Percentiles rank a stretch among this genome's conserved stretches.
These are phyloP conservation scores for Cerastis leucographa DNA, from an alignment of 2,888 invertebrate genomes.

Conservation along the genomic window DNA sequence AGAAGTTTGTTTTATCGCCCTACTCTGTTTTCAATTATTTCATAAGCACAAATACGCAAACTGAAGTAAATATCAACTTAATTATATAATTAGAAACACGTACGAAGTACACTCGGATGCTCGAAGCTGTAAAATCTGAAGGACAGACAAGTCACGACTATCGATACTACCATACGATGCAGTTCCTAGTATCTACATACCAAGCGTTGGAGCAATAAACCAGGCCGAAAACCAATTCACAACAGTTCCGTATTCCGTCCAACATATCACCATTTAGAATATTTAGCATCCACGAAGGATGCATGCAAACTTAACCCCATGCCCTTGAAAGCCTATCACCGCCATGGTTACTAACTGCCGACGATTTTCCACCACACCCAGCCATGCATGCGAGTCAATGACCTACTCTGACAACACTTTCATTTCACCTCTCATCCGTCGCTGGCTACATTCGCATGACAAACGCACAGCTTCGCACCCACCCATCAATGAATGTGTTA, in stretches of 20 bases:
- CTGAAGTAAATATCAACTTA: no score
- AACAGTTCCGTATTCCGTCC: constrained; percentile 22
- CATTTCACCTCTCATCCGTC: constrained; percentile 61
- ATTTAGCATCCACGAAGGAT: constrained; percentile 38
- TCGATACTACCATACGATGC: background rate
- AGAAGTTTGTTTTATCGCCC: no score
- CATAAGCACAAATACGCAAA: background rate
- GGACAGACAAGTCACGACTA: constrained; percentile 6
- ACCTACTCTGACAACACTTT: constrained; percentile 73
- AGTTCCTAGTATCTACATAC: background rate
- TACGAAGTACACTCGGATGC: no score
- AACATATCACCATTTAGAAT: constrained; percentile 39
- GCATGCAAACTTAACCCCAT: constrained; percentile 57
- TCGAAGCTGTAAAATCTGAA: background rate
- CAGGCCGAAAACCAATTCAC: constrained; percentile 20
- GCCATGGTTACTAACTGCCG: constrained; percentile 61
- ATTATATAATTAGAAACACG: no score
- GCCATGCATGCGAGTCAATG: constrained; percentile 75
- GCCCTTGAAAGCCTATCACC: constrained; percentile 66
- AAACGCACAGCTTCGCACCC: background rate
- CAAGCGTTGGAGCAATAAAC: constrained; percentile 1
- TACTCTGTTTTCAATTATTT: background rate
- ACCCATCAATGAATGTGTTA: constrained; percentile 48
- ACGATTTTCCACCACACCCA: constrained; percentile 73
- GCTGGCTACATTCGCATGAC: constrained; percentile 47